These are phyloP conservation scores for Trematocara unimaculatum DNA, from an alignment of 2,113 vertebrate species.

Conservation along the genomic window DNA sequence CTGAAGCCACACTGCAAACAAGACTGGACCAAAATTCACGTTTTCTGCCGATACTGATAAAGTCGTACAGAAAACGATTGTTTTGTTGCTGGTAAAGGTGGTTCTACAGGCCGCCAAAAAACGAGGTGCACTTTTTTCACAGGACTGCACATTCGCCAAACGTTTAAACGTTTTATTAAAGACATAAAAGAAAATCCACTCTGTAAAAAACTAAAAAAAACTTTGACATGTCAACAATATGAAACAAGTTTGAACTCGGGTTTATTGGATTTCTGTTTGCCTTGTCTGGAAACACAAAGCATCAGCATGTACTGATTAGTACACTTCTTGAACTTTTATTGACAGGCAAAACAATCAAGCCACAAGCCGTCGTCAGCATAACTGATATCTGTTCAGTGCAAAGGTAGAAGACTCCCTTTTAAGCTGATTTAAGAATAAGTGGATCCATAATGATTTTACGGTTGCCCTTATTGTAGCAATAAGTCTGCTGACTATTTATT, in stretches of 20 bases:
- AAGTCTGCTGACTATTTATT: not conserved
- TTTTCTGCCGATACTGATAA: not conserved
- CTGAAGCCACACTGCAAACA: not conserved
- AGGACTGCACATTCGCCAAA: not conserved
- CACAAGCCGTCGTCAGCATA: not conserved
- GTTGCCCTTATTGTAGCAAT: not conserved
- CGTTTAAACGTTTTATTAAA: rapidly evolving
- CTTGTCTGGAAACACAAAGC: not conserved
- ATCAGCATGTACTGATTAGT: not conserved
- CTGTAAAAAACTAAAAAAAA: not conserved
- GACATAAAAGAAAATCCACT: not conserved
- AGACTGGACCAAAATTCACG: not conserved
- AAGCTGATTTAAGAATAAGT: not conserved
- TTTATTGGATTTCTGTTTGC: not conserved
- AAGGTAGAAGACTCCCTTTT: not conserved
- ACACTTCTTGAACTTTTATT: not conserved
- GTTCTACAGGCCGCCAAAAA: not conserved
- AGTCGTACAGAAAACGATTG: not conserved
- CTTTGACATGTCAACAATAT: not conserved
- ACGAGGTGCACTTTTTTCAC: rapidly evolving
- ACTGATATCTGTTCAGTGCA: not conserved
- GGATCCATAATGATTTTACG: rapidly evolving
- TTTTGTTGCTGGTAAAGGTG: not conserved
- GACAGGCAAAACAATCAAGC: not conserved
- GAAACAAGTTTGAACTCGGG: not conserved